A percentile compares a stretch with the other conserved stretches of the same genome.
Evolutionary conservation across 2,888 invertebrate genomes (phyloP).

Genomic region (Hemicrepidius hirtus): DNA sequence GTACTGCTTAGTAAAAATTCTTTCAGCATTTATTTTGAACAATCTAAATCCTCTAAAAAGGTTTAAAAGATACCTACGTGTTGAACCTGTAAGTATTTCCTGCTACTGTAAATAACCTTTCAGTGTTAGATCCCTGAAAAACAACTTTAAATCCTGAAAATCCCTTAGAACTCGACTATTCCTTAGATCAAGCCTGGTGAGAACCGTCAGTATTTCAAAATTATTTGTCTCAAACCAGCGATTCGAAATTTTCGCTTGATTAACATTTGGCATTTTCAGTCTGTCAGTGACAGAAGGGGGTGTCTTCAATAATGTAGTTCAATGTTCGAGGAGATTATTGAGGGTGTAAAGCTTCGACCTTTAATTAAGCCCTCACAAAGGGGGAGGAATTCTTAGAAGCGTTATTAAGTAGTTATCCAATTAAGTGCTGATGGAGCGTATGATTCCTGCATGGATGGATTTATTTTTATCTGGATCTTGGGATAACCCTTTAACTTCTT

Average conservation of each 20-base stretch:
- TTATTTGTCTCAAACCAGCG: background rate
- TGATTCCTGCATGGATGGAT: conserved; percentile 24
- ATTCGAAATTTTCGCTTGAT: background rate
- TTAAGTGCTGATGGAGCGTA: conserved; percentile 31
- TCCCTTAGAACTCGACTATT: background rate
- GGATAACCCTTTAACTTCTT: background rate
- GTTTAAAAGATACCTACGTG: too few relatives aligned
- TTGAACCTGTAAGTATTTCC: too few relatives aligned
- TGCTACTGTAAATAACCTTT: conserved; percentile 5
- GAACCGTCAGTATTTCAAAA: background rate
- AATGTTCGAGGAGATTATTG: background rate
- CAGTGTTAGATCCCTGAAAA: conserved; percentile 1
- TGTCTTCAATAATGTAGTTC: background rate
- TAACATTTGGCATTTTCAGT: background rate
- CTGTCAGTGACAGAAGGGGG: too few relatives aligned
- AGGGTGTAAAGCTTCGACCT: conserved; percentile 26
- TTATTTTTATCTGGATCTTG: background rate
- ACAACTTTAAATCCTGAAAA: conserved; percentile 2
- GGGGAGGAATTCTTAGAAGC: conserved; percentile 16
- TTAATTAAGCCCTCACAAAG: conserved; percentile 16
- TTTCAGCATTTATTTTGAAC: too few relatives aligned
- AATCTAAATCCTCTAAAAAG: too few relatives aligned
- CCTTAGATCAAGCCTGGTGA: background rate
- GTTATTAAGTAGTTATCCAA: conserved; percentile 36
- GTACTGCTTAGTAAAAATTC: too few relatives aligned